Conservation (phyloP, 1,140 invertebrate genomes). For the Lanistes nyassanus region DNA sequence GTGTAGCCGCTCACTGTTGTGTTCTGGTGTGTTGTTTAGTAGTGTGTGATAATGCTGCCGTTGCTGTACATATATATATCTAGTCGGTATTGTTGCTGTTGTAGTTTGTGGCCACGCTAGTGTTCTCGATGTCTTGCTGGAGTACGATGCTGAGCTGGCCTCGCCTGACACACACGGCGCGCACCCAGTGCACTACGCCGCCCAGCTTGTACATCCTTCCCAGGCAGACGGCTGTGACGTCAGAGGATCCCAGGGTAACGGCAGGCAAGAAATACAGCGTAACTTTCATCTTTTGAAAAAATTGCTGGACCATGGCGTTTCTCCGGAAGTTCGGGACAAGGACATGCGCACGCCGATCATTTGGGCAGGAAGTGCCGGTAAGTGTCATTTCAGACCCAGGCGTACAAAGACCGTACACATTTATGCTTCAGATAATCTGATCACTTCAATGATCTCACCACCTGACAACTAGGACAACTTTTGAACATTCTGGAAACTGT, state of each 20-base stretch:
- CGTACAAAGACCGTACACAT: too few species aligned
- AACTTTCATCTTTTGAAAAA: conserved; percentile 83
- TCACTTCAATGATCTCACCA: too few species aligned
- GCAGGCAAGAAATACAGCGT: conserved; percentile 68
- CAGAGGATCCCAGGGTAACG: conserved; percentile 66
- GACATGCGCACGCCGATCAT: conserved; percentile 92
- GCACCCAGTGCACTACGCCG: conserved; percentile 95
- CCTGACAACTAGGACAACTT: too few species aligned
- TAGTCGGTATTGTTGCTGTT: conserved; percentile 62
- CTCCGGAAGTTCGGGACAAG: conserved; percentile 86
- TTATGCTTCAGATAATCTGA: too few species aligned
- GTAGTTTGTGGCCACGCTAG: conserved; percentile 72
- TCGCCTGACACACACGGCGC: conserved; percentile 93
- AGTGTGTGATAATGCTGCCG: too few species aligned
- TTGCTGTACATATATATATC: too few species aligned
- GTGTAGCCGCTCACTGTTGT: too few species aligned
- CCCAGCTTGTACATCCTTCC: conserved; percentile 82
- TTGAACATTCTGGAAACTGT: too few species aligned
- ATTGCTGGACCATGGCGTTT: conserved; percentile 82
- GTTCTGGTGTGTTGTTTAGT: too few species aligned
- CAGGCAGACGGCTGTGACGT: conserved; percentile 59
- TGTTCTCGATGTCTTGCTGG: conserved; percentile 82
- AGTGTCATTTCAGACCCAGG: conserved; percentile 9
- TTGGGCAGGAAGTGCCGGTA: conserved; percentile 96
- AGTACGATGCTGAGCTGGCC: conserved; percentile 83